These are phyloP conservation scores for Bombylius major DNA, from an alignment of 2,888 invertebrate genomes.

Conservation along the genomic window DNA sequence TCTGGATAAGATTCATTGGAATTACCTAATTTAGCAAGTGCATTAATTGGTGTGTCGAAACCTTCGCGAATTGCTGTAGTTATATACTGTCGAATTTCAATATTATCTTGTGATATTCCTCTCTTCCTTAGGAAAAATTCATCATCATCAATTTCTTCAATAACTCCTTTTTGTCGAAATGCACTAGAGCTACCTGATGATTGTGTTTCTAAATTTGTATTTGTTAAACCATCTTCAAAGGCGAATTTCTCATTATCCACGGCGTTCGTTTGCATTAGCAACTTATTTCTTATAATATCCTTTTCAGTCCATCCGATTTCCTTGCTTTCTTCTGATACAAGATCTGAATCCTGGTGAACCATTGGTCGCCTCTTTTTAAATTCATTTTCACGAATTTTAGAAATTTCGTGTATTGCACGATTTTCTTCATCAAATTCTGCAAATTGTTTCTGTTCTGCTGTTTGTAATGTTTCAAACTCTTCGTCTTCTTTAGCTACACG, in stretches of 20 bases:
- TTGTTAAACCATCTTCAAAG: slow-evolving; percentile 19
- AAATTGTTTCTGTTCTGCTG: slow-evolving; percentile 44
- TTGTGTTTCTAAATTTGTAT: slow-evolving; percentile 41
- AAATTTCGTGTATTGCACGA: slow-evolving; percentile 40
- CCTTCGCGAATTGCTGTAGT: slow-evolving; percentile 71
- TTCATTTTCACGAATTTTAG: slow-evolving; percentile 32
- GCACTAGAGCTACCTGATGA: slow-evolving; percentile 49
- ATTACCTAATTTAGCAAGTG: slow-evolving; percentile 48
- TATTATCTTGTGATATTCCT: slow-evolving; percentile 71
- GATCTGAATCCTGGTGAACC: slow-evolving; percentile 35
- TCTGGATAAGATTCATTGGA: slow-evolving; percentile 16
- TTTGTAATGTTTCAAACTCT: slow-evolving; percentile 33
- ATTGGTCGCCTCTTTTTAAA: slow-evolving; percentile 31
- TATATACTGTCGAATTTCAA: slow-evolving; percentile 63
- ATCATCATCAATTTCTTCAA: slow-evolving; percentile 78
- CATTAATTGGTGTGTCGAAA: slow-evolving; percentile 51
- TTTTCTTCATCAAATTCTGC: slow-evolving; percentile 44
- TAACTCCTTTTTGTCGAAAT: slow-evolving; percentile 46
- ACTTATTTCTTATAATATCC: slow-evolving; percentile 32
- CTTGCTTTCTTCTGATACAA: slow-evolving; percentile 34
- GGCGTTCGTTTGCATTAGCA: slow-evolving; percentile 27
- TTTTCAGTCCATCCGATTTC: slow-evolving; percentile 36
- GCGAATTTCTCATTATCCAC: slow-evolving; percentile 26
- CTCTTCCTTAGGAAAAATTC: slow-evolving; percentile 75
- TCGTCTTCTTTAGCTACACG: slow-evolving; percentile 28